Evolutionary conservation across 64 coral and sea anemone species (phyloP).

Genomic region (Hydrozoanthus tunicans): DNA sequence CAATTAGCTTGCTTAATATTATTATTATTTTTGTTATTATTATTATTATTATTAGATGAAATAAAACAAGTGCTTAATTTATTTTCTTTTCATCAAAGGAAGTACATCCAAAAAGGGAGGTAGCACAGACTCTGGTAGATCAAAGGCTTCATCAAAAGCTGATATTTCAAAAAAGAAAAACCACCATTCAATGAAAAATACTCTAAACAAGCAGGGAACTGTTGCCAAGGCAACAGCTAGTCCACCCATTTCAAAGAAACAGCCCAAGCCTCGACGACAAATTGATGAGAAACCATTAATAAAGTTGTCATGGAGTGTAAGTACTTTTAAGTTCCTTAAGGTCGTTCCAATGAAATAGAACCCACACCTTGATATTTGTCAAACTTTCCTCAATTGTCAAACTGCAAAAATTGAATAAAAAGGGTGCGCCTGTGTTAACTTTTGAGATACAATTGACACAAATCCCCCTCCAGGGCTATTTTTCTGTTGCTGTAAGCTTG

Average conservation of each 20-base stretch:
- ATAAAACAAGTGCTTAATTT: neutral
- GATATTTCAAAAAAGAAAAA: conserved; percentile 27
- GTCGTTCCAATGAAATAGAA: too few species aligned
- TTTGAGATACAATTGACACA: too few species aligned
- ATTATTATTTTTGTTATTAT: too few species aligned
- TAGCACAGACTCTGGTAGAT: conserved; percentile 2
- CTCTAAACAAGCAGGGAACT: neutral
- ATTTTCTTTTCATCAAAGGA: neutral
- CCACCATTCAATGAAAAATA: conserved; percentile 3
- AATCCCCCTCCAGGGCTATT: too few species aligned
- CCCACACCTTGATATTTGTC: too few species aligned
- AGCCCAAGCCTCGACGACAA: neutral
- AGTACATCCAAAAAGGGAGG: neutral
- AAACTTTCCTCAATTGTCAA: too few species aligned
- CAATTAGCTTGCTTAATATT: too few species aligned
- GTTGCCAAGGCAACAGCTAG: neutral
- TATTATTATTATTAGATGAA: neutral
- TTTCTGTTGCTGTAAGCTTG: too few species aligned
- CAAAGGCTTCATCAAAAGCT: conserved; percentile 5
- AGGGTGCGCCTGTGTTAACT: too few species aligned
- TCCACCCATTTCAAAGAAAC: neutral
- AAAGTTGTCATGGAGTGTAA: conserved; percentile 92
- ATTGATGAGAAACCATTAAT: conserved; percentile 59
- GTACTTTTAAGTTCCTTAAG: neutral
- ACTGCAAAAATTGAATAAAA: too few species aligned